These are phyloP conservation scores for Thamnophis elegans DNA, from an alignment of 2,797 vertebrate species.

Conservation along the genomic window DNA sequence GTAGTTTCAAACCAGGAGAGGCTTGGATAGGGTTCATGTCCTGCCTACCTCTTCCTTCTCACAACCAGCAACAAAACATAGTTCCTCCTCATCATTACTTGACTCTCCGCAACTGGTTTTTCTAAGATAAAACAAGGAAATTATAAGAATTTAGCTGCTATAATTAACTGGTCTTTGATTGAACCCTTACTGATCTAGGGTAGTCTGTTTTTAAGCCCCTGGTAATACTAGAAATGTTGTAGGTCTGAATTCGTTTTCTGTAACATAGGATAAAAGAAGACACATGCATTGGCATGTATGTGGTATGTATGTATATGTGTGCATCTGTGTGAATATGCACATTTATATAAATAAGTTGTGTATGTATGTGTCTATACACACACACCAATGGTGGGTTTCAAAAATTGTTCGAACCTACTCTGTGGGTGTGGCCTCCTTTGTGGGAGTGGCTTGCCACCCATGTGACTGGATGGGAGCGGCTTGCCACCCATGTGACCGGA, in stretches of 20 bases:
- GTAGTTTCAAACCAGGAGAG: not conserved
- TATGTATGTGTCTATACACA: too few species aligned
- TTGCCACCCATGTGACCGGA: too few species aligned
- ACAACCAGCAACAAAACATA: not conserved
- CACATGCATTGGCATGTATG: not conserved
- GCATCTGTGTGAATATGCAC: too few species aligned
- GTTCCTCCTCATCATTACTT: not conserved
- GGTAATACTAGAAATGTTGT: not conserved
- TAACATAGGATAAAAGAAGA: not conserved
- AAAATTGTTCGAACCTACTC: too few species aligned
- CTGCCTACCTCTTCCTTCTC: not conserved
- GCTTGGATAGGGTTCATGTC: not conserved
- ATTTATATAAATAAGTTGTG: too few species aligned
- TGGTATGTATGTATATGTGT: not conserved
- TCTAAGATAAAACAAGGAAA: not conserved
- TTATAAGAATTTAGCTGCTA: not conserved
- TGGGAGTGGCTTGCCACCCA: too few species aligned
- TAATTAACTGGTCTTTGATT: not conserved
- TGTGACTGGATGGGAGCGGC: too few species aligned
- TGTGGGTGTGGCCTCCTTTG: too few species aligned
- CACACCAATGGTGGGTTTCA: too few species aligned
- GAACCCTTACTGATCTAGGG: too few species aligned
- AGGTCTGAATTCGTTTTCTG: not conserved
- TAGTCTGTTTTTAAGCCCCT: not conserved
- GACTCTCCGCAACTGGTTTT: not conserved